Conservation (phyloP, 2,888 invertebrate species). For the Yponomeuta plumbellus region DNA sequence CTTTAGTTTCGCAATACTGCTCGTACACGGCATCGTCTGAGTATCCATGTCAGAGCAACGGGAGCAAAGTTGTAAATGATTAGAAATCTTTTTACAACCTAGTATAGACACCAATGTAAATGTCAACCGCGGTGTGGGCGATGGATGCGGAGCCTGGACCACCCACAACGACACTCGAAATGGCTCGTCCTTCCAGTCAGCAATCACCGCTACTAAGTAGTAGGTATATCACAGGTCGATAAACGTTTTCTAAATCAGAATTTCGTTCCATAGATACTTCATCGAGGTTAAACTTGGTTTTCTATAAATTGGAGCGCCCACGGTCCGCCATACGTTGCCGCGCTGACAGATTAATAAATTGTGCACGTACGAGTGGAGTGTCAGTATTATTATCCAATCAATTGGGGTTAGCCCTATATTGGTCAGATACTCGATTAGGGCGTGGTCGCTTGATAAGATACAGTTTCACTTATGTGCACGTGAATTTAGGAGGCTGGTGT, state of each 20-base stretch:
- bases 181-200: not conserved
- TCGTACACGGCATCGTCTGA: not conserved
- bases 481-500: slow-evolving; percentile 6
- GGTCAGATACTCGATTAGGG: slow-evolving; percentile 6
- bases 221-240: not conserved
- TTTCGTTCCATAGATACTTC: not conserved
- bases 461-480: slow-evolving; percentile 1
- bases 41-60: not conserved
- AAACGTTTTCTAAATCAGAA: not conserved
- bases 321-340: not conserved
- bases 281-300: not conserved
- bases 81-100: not conserved
- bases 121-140: not conserved
- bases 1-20: not conserved
- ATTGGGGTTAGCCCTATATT: slow-evolving; percentile 5
- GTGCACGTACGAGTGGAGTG: not conserved
- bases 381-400: slow-evolving; percentile 12
- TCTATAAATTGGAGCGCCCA: not conserved
- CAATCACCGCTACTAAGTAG: too few relatives aligned
- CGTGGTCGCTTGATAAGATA: slow-evolving; percentile 6
- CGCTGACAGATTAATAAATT: not conserved
- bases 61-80: not conserved
- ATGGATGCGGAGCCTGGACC: not conserved
- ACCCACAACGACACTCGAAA: not conserved
- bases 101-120: not conserved